phyloP scores from a whole-genome alignment of 2,888 invertebrate species.

The Sthenelais limicola region DNA sequence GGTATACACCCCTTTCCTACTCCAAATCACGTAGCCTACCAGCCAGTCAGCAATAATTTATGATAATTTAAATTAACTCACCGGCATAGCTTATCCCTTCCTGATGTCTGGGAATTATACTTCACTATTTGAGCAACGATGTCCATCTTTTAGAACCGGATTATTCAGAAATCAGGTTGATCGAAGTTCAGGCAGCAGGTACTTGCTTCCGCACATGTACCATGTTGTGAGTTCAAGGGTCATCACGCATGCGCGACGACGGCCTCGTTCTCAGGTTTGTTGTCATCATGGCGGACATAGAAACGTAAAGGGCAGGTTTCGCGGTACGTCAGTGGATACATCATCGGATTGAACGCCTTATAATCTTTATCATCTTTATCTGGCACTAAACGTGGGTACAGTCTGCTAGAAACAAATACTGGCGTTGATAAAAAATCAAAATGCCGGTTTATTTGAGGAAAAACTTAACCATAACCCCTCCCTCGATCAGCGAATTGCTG shows the following conservation, averaged over 20 bases:
- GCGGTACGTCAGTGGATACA: neutral
- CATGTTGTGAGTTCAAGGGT: slow-evolving; percentile 1
- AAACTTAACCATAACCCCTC: slow-evolving; percentile 63
- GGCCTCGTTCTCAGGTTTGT: slow-evolving; percentile 47
- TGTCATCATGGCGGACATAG: slow-evolving; percentile 53
- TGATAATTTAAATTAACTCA: neutral
- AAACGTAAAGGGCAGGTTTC: slow-evolving; percentile 43
- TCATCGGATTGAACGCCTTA: neutral
- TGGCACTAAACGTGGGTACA: too few relatives aligned
- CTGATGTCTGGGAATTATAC: slow-evolving; percentile 63
- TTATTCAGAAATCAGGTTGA: neutral
- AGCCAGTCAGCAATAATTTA: neutral
- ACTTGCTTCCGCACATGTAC: neutral
- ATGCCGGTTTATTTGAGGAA: slow-evolving; percentile 67
- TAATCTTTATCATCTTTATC: too few relatives aligned
- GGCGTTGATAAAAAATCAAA: neutral
- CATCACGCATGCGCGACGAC: neutral
- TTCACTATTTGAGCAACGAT: slow-evolving; percentile 59
- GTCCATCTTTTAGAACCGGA: slow-evolving; percentile 48
- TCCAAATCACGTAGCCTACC: too few relatives aligned
- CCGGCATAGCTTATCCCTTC: slow-evolving; percentile 59
- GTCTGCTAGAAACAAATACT: too few relatives aligned
- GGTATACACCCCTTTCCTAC: too few relatives aligned
- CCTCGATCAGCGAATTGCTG: slow-evolving; percentile 55
- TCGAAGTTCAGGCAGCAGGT: neutral